Base-by-base conservation (phyloP, 2,113 vertebrate genomes). In the Ceyx cyanopectus region DNA sequence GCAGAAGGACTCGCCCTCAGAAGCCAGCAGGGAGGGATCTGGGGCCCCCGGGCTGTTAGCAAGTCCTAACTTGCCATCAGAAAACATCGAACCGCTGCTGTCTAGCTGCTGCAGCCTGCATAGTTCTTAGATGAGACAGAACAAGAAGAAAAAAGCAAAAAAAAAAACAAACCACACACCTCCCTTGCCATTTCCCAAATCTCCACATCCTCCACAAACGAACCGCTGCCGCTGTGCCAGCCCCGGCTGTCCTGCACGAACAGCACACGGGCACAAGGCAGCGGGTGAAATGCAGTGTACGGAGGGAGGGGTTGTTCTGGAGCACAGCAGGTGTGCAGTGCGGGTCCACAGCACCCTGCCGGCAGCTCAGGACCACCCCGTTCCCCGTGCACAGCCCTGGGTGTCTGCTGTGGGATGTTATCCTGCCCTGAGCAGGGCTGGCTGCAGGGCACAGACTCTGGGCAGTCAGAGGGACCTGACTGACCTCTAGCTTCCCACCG, bases 61-160 rank as follows among this genome's bases (percentile, higher is more conserved):
- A 15, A 45, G 82, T 57, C 78, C 40, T 23, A 72, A 91, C 56
- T 92, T 75, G 72, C 60, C 83, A 77, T 79, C 34, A 22, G 24
- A 56, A 3, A 5, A 27, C 69, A n/a, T 41, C 23, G 58, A 66
- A 61, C 27, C 19, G 80, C 51, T 58, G 73, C 74, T 93, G 77
- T 26, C n/a, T 58, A 16, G 2, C 63, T 67, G 74, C 68, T 83
- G 70, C 37, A 70, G 61, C 43, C 58, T 22, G 1, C 91, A 80
- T 89, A 92, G 87, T 73, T 96, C 60, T 89, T 8, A 50, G 79
- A 91, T 94, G 93, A 93, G 79, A 77, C 63, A 51, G 62, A 79
- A 76, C 6, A 3, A 11, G 8, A 10, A 19, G 9, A 23, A 63
- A 66, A 23, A 30, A 30, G 29, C 14, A 26, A 18, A 74, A 70